These are phyloP conservation scores for Silurus meridionalis DNA, from an alignment of 2,113 vertebrate genomes.

Conservation along the genomic window DNA sequence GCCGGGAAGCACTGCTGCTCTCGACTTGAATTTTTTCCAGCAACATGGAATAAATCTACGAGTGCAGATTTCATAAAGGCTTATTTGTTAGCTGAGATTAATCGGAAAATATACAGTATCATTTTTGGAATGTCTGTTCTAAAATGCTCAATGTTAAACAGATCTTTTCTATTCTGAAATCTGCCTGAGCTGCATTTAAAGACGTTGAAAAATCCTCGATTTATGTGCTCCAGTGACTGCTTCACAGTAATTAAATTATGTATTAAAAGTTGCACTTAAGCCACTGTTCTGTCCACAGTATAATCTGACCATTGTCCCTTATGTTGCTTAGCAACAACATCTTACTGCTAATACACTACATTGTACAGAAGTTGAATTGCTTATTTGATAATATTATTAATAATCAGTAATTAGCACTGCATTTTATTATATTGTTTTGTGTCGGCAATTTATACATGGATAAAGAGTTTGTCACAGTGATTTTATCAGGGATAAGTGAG, in stretches of 20 bases:
- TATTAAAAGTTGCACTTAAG: background rate
- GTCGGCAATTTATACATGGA: background rate
- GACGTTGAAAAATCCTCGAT: background rate
- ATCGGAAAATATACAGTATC: background rate
- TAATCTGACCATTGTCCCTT: background rate
- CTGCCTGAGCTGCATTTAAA: background rate
- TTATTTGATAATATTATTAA: background rate
- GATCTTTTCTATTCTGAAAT: background rate
- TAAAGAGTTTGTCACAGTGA: background rate
- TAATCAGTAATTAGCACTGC: background rate
- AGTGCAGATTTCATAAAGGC: background rate
- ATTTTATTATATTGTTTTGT: background rate
- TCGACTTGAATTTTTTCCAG: too few species aligned
- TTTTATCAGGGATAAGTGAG: background rate
- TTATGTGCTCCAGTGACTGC: background rate
- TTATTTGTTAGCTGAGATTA: background rate
- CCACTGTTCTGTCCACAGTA: background rate
- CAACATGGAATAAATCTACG: background rate
- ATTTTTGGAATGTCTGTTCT: background rate
- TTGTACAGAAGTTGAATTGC: background rate
- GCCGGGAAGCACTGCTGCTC: background rate
- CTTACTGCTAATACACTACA: background rate
- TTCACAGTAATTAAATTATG: background rate
- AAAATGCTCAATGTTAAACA: background rate
- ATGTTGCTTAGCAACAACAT: background rate